Evolutionary conservation across 2,113 vertebrate species (phyloP).

Genomic region (Coptodon rendalli): DNA sequence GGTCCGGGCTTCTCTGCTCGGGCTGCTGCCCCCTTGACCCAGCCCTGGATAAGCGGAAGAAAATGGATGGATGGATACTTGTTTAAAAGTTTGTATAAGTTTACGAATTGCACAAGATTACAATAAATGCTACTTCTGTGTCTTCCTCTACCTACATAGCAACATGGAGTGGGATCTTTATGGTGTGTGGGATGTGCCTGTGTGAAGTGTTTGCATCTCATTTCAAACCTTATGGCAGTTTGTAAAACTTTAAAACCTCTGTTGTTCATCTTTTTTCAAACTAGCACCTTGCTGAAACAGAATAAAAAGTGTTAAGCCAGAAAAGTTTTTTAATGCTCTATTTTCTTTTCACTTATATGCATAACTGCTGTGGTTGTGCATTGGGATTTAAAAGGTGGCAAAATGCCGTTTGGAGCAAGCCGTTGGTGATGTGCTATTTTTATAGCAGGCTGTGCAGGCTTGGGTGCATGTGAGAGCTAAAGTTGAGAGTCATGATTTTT

Average conservation of each 20-base stretch:
- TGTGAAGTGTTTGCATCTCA: background rate
- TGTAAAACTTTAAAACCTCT: background rate
- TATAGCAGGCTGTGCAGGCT: background rate
- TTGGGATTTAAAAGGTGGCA: background rate
- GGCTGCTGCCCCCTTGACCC: accelerated
- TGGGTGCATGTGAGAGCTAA: background rate
- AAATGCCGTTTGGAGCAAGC: background rate
- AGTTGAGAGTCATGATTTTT: background rate
- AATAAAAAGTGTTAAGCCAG: background rate
- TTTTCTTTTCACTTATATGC: background rate
- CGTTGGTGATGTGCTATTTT: background rate
- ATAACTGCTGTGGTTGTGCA: background rate
- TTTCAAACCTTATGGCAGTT: background rate
- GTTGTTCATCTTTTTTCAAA: background rate
- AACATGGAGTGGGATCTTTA: background rate
- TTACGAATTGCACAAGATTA: background rate
- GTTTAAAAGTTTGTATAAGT: background rate
- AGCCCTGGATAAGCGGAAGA: accelerated
- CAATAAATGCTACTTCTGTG: background rate
- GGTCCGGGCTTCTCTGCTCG: background rate
- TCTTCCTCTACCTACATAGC: background rate
- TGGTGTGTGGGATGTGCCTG: background rate
- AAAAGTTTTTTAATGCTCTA: too few species aligned
- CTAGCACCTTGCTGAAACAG: background rate
- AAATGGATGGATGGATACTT: background rate